These are phyloP conservation scores for Cynoglossus semilaevis DNA, from an alignment of 2,113 vertebrate species.

Conservation along the genomic window DNA sequence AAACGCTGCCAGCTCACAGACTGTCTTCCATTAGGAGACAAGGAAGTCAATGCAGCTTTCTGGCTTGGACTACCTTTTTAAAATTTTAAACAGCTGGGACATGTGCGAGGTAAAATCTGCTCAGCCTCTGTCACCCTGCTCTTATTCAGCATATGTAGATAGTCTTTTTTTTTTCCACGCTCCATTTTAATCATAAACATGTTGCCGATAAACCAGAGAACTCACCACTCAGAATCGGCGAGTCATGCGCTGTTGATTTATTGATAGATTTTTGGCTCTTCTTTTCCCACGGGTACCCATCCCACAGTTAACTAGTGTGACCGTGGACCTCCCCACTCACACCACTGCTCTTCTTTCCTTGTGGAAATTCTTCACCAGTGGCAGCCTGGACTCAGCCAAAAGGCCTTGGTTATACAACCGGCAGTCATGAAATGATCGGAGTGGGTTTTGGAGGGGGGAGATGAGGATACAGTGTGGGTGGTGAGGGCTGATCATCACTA, in stretches of 20 bases:
- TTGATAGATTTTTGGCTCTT: slow-evolving; percentile 20
- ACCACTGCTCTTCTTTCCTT: slow-evolving; percentile 9
- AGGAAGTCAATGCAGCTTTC: background rate
- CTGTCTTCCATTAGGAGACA: background rate
- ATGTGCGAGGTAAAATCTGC: background rate
- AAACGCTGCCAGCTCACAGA: background rate
- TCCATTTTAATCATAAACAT: slow-evolving; percentile 33
- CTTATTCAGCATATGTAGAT: background rate
- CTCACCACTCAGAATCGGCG: slow-evolving; percentile 26
- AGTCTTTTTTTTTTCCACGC: background rate
- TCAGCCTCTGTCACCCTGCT: background rate
- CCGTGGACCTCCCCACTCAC: slow-evolving; percentile 35
- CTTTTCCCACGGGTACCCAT: slow-evolving; percentile 55
- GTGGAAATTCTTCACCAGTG: slow-evolving; percentile 13
- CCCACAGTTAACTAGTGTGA: slow-evolving; percentile 14
- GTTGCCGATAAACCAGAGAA: slow-evolving; percentile 34
- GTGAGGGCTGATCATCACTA: slow-evolving; percentile 5
- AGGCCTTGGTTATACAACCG: background rate
- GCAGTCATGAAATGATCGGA: slow-evolving; percentile 34
- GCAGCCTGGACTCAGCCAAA: background rate
- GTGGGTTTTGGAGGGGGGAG: slow-evolving; percentile 2
- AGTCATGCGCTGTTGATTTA: slow-evolving; percentile 53
- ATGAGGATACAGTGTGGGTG: slow-evolving; percentile 5
- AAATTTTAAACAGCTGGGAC: background rate
- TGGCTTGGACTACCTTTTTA: too few species aligned